phyloP scores from a whole-genome alignment of 2,888 invertebrate genomes.

The Pachymerium ferrugineum region DNA sequence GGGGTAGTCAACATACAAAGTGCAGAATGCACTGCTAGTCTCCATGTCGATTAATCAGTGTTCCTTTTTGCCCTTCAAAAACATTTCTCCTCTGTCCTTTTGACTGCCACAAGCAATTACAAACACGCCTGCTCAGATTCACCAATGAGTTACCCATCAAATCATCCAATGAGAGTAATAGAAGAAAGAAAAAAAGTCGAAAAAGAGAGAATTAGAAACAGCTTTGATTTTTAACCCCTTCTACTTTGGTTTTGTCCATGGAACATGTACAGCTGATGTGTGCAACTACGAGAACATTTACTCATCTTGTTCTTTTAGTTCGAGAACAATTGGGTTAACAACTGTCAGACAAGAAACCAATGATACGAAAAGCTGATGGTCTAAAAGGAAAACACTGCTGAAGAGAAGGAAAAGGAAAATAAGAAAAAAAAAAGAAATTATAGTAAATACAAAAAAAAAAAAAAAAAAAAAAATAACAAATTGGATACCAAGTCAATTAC shows the following conservation, averaged over 20 bases:
- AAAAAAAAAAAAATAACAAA: background rate
- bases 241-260: background rate
- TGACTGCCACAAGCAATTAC: conserved; percentile 6
- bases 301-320: conserved; percentile 1
- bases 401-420: background rate
- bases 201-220: background rate
- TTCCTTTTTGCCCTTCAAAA: conserved; percentile 21
- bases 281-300: conserved; percentile 21
- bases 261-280: conserved; percentile 10
- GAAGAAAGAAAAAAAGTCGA: background rate
- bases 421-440: background rate
- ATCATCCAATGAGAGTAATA: background rate
- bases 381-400: conserved; percentile 1
- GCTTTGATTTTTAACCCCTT: background rate
- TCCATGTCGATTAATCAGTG: conserved; percentile 21
- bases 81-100: background rate
- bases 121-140: conserved; percentile 14
- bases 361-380: conserved; percentile 21
- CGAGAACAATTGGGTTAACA: conserved; percentile 11
- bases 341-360: conserved; percentile 18
- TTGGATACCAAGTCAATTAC: conserved; percentile 14
- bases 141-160: conserved; percentile 7
- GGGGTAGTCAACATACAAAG: conserved; percentile 6
- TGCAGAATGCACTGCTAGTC: conserved; percentile 15
- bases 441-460: no score